These are phyloP conservation scores for Cantharis flavilabris DNA, from an alignment of 2,888 invertebrate genomes.

Conservation along the genomic window DNA sequence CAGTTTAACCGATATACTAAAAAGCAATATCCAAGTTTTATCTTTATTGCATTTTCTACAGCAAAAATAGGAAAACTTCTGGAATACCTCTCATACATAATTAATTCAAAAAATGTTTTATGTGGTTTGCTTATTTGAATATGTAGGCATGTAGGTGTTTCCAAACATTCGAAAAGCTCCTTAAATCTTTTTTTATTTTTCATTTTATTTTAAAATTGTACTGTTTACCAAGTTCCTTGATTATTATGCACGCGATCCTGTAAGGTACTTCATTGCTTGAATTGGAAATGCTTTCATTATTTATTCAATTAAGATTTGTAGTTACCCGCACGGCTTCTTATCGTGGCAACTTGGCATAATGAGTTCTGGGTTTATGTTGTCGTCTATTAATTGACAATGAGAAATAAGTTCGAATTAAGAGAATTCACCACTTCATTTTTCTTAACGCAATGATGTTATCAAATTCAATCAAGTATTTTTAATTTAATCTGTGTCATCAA, in stretches of 20 bases:
- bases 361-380: neutral
- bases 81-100: no score
- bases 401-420: neutral
- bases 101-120: no score
- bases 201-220: no score
- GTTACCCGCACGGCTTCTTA: neutral
- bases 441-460: neutral
- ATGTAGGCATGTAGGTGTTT: neutral
- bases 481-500: neutral
- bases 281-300: neutral
- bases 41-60: no score
- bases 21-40: no score
- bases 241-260: neutral
- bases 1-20: no score
- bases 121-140: no score
- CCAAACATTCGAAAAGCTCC: neutral
- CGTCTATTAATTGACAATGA: neutral
- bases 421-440: neutral
- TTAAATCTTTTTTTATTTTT: no score
- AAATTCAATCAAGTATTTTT: neutral
- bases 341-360: neutral
- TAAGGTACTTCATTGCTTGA: neutral
- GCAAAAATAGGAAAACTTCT: no score
- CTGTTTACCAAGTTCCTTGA: no score
- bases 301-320: neutral